These are phyloP conservation scores for Trichosurus vulpecula DNA, from an alignment of 2,797 vertebrate genomes.

Conservation along the genomic window DNA sequence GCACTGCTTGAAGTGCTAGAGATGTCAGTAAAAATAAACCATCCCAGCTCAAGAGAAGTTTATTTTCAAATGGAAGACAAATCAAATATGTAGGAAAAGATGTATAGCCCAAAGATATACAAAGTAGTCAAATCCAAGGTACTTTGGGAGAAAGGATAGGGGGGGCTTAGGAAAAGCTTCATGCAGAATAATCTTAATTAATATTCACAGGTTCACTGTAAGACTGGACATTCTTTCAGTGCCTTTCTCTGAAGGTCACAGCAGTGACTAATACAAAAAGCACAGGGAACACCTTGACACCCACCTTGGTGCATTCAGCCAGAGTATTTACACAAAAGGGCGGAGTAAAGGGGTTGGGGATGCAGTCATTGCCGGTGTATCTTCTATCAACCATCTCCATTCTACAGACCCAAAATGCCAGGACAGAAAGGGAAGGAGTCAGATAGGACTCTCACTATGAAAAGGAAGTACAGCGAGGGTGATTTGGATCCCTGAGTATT, in stretches of 20 bases:
- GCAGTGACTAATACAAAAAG: not conserved
- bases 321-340: not conserved
- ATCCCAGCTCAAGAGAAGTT: not conserved
- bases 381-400: not conserved
- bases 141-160: not conserved
- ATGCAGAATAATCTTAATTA: not conserved
- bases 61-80: not conserved
- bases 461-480: not conserved
- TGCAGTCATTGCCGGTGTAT: not conserved
- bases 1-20: not conserved
- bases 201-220: not conserved
- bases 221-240: not conserved
- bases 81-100: not conserved
- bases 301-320: not conserved
- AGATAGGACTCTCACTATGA: not conserved
- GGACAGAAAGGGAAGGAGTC: not conserved
- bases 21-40: not conserved
- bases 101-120: not conserved
- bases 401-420: not conserved
- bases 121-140: not conserved
- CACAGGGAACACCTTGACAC: not conserved
- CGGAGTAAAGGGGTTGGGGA: not conserved
- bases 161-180: not conserved
- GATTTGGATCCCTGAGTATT: not conserved
- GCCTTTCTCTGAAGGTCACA: not conserved